Evolutionary conservation across 2,113 vertebrate species (phyloP), one percentile per base, ranked within the genome.

Genomic region (Merops nubicus): DNA sequence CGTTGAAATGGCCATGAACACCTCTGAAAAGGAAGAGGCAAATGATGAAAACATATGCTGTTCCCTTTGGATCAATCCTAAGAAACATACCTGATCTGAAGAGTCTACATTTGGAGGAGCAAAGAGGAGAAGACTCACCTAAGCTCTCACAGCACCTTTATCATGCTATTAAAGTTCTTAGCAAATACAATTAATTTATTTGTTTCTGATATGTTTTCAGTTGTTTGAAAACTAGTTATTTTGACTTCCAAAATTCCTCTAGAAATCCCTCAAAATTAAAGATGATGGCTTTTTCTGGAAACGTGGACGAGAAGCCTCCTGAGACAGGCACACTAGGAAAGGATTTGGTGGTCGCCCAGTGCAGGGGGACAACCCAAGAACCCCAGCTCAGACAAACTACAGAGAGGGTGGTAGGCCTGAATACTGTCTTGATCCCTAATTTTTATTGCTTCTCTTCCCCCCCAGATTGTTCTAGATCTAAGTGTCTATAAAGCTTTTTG

Each of bases 1-100:
- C 99, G 8, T 77, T 50, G 5, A 95, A 96, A 92, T 99, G 99
- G 26, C 99, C 99, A 18, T 99, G 98, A 15, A 96, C 96, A 3
- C 98, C 99, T 43, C 99, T 99, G 97, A 74, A 98, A 97, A 59
- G 31, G 74, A 96, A 97, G 2, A 31, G 45, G 22, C 8, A 93
- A 82, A 20, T 1, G 4, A 34, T 92, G 40, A 89, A 54, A 93
- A 81, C 5, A 4, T 8, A 21, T 10, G 2, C 7, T 7, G 4
- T 11, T 79, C 10, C 20, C 13, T 70, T 56, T 33, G 28, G 12
- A 50, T 20, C 48, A 20, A 11, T 36, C 12, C 26, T 78, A 51
- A 72, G 29, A 75, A 54, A 33, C 0, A 0, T 3, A 18, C 2
- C 33, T 25, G 19, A 23, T 60, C 34, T 75, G 43, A 31, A 68